Conservation (phyloP, 2,888 invertebrate species). For the Marasmarcha lunaedactyla region DNA sequence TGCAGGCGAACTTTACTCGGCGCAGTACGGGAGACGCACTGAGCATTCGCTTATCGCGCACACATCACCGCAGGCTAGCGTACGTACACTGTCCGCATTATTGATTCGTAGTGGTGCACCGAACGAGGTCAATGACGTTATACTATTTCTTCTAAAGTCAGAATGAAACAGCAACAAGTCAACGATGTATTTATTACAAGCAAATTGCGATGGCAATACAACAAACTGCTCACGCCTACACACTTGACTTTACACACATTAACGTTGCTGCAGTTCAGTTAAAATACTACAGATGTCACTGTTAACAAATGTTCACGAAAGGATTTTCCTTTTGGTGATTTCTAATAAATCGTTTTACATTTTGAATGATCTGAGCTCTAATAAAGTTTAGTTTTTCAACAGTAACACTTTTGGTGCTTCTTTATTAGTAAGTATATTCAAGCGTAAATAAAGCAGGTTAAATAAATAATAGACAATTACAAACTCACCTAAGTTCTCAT, state of each 20-base stretch:
- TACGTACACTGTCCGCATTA: slow-evolving; percentile 27
- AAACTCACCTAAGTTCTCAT: too few species aligned
- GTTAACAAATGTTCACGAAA: too few species aligned
- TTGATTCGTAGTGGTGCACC: slow-evolving; percentile 40
- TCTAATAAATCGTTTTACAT: too few species aligned
- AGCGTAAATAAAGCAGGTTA: too few species aligned
- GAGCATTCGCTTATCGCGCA: background rate
- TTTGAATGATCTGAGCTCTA: too few species aligned
- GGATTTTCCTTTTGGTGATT: too few species aligned
- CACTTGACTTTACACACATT: slow-evolving; percentile 15
- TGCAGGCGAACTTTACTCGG: slow-evolving; percentile 26
- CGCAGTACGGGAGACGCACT: slow-evolving; percentile 19
- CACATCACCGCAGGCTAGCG: slow-evolving; percentile 5
- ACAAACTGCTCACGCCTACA: slow-evolving; percentile 26
- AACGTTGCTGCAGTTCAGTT: too few species aligned
- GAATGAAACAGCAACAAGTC: slow-evolving; percentile 22
- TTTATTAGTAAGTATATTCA: too few species aligned
- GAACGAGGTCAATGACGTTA: slow-evolving; percentile 55
- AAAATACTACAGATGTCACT: too few species aligned
- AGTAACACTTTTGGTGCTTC: too few species aligned
- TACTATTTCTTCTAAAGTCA: slow-evolving; percentile 20
- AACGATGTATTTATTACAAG: slow-evolving; percentile 7
- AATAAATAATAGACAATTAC: too few species aligned
- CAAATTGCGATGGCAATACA: slow-evolving; percentile 29
- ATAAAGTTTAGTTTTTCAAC: too few species aligned